phyloP scores from a whole-genome alignment of 1,140 invertebrate genomes.

The Diprion similis region DNA sequence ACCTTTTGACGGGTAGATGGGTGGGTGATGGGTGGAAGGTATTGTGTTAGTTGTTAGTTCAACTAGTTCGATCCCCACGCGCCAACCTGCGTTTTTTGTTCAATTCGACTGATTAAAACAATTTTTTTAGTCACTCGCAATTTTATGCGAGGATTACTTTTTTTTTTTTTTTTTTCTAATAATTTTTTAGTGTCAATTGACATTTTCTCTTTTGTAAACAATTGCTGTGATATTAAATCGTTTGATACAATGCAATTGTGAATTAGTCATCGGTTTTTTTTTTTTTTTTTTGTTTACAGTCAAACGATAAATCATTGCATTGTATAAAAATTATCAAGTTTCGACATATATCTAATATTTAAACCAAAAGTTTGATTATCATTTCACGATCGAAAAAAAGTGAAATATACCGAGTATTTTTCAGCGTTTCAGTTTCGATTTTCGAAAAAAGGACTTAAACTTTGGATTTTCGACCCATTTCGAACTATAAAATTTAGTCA shows the following conservation, averaged over 20 bases:
- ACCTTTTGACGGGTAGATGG: background rate
- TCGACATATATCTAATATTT: too few species aligned
- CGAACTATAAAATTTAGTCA: too few species aligned
- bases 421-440: slow-evolving; percentile 15
- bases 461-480: too few species aligned
- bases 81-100: slow-evolving; percentile 50
- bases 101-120: background rate
- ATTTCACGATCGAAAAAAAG: too few species aligned
- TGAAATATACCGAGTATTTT: background rate
- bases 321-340: slow-evolving; percentile 10
- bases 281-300: slow-evolving; percentile 30
- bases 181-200: too few species aligned
- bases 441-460: background rate
- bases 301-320: slow-evolving; percentile 22
- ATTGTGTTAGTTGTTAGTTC: slow-evolving; percentile 56
- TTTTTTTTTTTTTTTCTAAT: too few species aligned
- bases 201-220: too few species aligned
- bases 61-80: slow-evolving; percentile 47
- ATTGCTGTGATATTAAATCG: too few species aligned
- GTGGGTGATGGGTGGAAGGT: slow-evolving; percentile 40
- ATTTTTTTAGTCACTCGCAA: background rate
- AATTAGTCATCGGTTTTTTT: slow-evolving; percentile 35
- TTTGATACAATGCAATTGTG: slow-evolving; percentile 39
- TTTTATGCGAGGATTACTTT: background rate
- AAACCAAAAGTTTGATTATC: too few species aligned